These are phyloP conservation scores for Lucilia cuprina DNA, from an alignment of 1,140 invertebrate species.

Conservation along the genomic window DNA sequence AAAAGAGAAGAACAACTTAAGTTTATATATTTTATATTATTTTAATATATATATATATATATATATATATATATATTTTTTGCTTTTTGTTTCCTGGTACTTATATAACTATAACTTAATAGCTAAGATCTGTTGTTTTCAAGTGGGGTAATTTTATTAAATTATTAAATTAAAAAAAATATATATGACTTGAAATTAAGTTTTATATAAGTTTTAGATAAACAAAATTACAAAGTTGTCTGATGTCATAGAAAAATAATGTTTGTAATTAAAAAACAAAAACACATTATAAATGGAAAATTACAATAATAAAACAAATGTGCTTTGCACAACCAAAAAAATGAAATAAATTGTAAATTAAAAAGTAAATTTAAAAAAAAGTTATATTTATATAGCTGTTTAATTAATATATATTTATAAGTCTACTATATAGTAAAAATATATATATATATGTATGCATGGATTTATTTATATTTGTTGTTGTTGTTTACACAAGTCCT, in stretches of 20 bases:
- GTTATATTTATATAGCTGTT: neutral
- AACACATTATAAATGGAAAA: neutral
- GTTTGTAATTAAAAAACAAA: neutral
- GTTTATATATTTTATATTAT: neutral
- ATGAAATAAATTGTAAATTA: neutral
- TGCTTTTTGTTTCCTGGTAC: neutral
- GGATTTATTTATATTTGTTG: no score
- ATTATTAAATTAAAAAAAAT: neutral
- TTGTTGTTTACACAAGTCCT: neutral
- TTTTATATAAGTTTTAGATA: neutral
- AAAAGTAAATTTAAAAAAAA: neutral
- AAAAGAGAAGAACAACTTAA: slow-evolving; percentile 1
- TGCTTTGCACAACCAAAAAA: neutral
- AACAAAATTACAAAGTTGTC: neutral
- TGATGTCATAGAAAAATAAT: neutral
- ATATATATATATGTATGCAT: no score
- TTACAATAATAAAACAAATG: neutral
- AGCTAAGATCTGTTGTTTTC: neutral
- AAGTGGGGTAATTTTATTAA: neutral
- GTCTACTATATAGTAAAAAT: no score
- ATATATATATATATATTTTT: no score
- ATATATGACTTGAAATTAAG: neutral
- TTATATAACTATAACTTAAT: neutral
- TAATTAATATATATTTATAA: no score
- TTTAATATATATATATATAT: neutral